Percentiles rank a stretch among this genome's conserved stretches.
These are phyloP conservation scores for Rhegmatorhina hoffmannsi DNA, from an alignment of 2,113 vertebrate species.

Conservation along the genomic window DNA sequence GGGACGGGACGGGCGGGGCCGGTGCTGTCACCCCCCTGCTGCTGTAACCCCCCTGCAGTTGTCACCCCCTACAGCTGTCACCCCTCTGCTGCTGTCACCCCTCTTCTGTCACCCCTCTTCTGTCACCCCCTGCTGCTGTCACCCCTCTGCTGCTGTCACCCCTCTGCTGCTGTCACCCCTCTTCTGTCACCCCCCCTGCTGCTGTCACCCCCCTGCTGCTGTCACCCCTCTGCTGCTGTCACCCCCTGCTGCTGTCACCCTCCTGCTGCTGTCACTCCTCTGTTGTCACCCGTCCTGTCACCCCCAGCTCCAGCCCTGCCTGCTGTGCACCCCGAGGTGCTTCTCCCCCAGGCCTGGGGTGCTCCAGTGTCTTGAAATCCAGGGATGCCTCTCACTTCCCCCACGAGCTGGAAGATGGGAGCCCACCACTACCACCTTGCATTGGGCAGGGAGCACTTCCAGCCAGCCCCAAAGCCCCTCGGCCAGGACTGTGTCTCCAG, in stretches of 20 bases:
- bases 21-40: neutral
- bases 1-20: neutral
- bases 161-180: too few relatives aligned
- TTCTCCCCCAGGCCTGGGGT: neutral
- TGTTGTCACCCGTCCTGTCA: neutral
- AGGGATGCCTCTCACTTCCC: neutral
- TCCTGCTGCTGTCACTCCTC: too few relatives aligned
- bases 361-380: neutral
- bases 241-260: neutral
- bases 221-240: fast-evolving
- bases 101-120: neutral
- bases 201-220: neutral
- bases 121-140: too few relatives aligned
- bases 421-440: too few relatives aligned
- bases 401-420: fast-evolving
- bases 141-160: neutral
- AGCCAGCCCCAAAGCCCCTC: fast-evolving
- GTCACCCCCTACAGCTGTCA: too few relatives aligned
- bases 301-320: neutral
- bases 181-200: too few relatives aligned
- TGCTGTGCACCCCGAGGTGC: fast-evolving
- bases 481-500: fast-evolving
- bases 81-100: too few relatives aligned
- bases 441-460: neutral
- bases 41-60: too few relatives aligned